Percentiles rank a stretch among this genome's conserved stretches.
These are phyloP conservation scores for Minunthozetes semirufus DNA, from an alignment of 2,888 invertebrate genomes.

Conservation along the genomic window DNA sequence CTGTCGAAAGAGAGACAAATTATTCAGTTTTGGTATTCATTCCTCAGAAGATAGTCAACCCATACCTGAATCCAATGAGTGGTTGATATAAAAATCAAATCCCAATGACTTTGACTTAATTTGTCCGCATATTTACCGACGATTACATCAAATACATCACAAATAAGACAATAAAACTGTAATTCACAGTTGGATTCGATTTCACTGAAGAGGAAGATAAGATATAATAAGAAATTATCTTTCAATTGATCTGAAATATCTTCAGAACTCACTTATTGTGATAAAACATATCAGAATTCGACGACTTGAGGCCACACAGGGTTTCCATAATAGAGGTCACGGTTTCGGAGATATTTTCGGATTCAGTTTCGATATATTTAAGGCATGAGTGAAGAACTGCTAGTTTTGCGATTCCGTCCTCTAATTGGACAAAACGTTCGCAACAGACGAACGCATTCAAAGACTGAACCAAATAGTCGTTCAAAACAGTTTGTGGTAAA, in stretches of 20 bases:
- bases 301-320: neutral
- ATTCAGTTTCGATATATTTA: neutral
- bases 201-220: neutral
- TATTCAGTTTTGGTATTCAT: no score
- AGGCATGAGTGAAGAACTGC: slow-evolving; percentile 18
- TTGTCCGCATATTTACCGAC: neutral
- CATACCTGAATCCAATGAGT: slow-evolving; percentile 6
- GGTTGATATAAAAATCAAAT: slow-evolving; percentile 7
- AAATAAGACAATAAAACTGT: neutral
- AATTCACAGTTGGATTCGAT: neutral
- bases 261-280: neutral
- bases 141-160: neutral
- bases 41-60: no score
- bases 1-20: neutral
- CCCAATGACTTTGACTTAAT: slow-evolving; percentile 18
- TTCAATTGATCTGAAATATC: neutral
- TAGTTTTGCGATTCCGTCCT: slow-evolving; percentile 20
- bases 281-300: slow-evolving; percentile 7
- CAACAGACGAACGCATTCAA: slow-evolving; percentile 5
- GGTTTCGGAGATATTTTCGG: neutral
- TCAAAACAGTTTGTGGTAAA: neutral
- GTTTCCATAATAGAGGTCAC: neutral
- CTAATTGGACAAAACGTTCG: neutral
- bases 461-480: neutral
- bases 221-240: neutral